These are phyloP conservation scores for Pinna nobilis DNA, from an alignment of 1,140 invertebrate genomes.

Conservation along the genomic window DNA sequence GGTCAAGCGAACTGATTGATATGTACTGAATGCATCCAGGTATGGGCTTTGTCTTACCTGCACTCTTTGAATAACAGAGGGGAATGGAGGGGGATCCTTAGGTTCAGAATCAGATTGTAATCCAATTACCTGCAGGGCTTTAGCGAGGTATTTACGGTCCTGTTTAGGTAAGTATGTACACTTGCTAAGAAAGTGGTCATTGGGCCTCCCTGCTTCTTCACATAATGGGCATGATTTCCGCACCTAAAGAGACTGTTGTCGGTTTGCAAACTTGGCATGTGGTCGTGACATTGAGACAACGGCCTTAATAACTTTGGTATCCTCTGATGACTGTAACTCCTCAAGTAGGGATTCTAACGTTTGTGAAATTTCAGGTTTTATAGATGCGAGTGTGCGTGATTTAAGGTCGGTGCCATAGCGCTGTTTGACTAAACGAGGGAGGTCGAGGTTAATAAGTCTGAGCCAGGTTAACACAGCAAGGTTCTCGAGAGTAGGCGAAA, in stretches of 20 bases:
- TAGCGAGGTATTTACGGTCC: conserved; percentile 22
- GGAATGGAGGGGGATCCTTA: conserved; percentile 9
- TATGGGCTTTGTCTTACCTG: conserved; percentile 23
- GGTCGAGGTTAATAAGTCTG: conserved; percentile 27
- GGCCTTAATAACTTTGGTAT: background rate
- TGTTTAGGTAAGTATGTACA: conserved; percentile 7
- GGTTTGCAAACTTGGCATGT: too few species aligned
- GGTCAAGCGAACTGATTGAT: conserved; percentile 6
- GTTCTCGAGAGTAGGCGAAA: conserved; percentile 40
- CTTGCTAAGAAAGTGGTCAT: conserved; percentile 28
- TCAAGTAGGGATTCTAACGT: conserved; percentile 41
- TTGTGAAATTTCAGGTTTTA: conserved; percentile 51
- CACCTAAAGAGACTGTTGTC: too few species aligned
- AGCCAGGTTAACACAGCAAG: conserved; percentile 41
- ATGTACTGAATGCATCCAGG: conserved; percentile 3
- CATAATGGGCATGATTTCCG: conserved; percentile 14
- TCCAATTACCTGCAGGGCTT: too few species aligned
- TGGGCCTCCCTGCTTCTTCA: conserved; percentile 14
- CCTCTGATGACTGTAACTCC: conserved; percentile 22
- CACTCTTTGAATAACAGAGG: conserved; percentile 7
- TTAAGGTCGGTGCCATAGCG: conserved; percentile 42
- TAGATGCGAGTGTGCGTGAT: conserved; percentile 33
- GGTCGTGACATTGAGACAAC: too few species aligned
- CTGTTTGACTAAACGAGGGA: conserved; percentile 46
- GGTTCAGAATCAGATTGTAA: background rate